Base-by-base conservation (phyloP, 2,113 vertebrate genomes). In the Pao palembangensis region DNA sequence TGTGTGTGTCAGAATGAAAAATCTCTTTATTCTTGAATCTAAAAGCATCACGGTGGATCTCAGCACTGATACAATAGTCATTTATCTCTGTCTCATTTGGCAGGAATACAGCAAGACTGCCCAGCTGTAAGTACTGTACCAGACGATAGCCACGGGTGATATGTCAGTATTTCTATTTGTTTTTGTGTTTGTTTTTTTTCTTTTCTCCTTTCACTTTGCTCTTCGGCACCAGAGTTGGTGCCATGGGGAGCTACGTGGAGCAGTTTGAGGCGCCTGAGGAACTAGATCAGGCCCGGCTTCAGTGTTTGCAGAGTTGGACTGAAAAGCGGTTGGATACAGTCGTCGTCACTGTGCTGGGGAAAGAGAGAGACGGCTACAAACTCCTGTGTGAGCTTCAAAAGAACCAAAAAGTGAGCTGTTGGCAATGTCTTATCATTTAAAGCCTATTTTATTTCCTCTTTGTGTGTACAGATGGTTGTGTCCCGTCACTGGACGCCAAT, bases 31-130 rank as follows among this genome's bases (percentile, higher is more conserved):
- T 20, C 31, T 31, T 56, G 2, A 57, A 20, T 18, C 6, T 4
- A 41, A 43, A 17, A 38, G 14, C 16, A 4, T 44, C n/a, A 7
- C 21, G 8, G 23, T 25, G 2, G 14, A 16, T 25, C 16, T 54
- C 1, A 17, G 57, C 49, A 50, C 23, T 62, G 49, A 61, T 1
- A 8, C 2, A 2, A 10, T 51, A 28, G 0, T 59, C 6, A 63
- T 63, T 51, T 55, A 63, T 18, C 41, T 59, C 3, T 61, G 60
- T 55, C 51, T 76, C n/a, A 52, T 19, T 3, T 68, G 42, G 67
- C 78, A 92, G 91, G 89, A 91, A 51, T 91, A 90, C 88, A 85
- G 46, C 81, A 90, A 80, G 67, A 62, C 87, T 4, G 49, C 75
- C 8, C 76, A 79, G 50, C 59, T 87, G 91, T 92, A 78, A 91